A percentile compares a stretch with the other conserved stretches of the same genome.
Conservation (phyloP, 2,888 invertebrate genomes). For the Diarsia dahlii region DNA sequence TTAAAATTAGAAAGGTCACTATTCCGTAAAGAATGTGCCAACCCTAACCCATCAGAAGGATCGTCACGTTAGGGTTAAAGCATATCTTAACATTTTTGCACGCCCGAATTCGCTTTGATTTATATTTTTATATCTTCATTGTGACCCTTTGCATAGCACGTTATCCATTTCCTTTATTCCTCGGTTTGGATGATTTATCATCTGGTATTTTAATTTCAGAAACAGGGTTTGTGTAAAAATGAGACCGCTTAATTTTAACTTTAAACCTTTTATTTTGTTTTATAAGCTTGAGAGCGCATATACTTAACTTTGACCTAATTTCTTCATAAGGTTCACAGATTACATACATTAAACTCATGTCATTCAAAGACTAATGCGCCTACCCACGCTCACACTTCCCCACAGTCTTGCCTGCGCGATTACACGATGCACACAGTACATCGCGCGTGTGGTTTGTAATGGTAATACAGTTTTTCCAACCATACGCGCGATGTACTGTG, state of each 20-base stretch:
- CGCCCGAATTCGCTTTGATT: slow-evolving; percentile 67
- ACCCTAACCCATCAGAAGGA: slow-evolving; percentile 55
- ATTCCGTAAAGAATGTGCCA: slow-evolving; percentile 26
- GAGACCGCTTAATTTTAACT: background rate
- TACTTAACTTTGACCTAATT: background rate
- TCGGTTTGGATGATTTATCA: slow-evolving; percentile 50
- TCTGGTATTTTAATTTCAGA: slow-evolving; percentile 26
- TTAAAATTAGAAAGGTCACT: background rate
- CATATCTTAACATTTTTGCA: slow-evolving; percentile 70
- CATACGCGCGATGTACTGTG: too few relatives aligned
- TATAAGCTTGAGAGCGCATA: background rate
- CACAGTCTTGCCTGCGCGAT: too few relatives aligned
- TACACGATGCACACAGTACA: too few relatives aligned
- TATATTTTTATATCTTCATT: slow-evolving; percentile 70
- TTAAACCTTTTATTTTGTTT: background rate
- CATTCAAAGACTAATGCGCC: background rate
- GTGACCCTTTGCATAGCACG: slow-evolving; percentile 54
- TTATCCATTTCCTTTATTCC: slow-evolving; percentile 51
- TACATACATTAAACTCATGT: background rate
- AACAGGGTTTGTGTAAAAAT: background rate
- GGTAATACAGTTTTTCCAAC: too few relatives aligned
- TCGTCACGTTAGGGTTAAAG: slow-evolving; percentile 70
- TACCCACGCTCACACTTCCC: too few relatives aligned
- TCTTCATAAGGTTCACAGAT: background rate
- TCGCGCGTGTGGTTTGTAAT: too few relatives aligned